A percentile compares a stretch with the other conserved stretches of the same genome.
Conservation (phyloP, 35 echinoderm and acorn worm species). For the Heliocidaris tuberculata region DNA sequence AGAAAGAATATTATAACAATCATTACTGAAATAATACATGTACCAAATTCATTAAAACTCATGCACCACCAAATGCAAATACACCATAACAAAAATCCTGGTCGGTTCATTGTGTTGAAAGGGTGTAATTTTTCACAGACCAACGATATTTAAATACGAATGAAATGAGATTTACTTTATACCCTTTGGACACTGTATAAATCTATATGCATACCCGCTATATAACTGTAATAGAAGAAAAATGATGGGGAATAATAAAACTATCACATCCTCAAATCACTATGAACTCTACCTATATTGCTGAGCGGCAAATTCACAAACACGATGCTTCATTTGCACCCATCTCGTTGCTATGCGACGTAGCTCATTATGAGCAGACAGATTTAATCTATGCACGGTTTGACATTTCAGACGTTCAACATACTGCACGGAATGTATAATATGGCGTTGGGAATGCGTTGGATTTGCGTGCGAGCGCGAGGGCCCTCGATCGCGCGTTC, state of each 20-base stretch:
- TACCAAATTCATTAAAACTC: too few species aligned
- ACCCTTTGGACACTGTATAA: too few species aligned
- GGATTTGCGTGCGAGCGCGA: neutral
- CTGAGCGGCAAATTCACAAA: constrained; percentile 12
- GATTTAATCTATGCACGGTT: constrained; percentile 19
- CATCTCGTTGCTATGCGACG: constrained; percentile 29
- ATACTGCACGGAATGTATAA: neutral
- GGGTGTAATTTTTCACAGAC: too few species aligned
- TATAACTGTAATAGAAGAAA: neutral
- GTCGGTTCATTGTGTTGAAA: too few species aligned
- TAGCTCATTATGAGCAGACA: constrained; percentile 30
- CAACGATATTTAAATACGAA: too few species aligned
- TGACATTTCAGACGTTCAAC: constrained; percentile 30
- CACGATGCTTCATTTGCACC: neutral
- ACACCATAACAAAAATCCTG: too few species aligned
- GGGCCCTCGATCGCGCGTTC: neutral
- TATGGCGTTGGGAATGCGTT: neutral
- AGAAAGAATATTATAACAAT: too few species aligned
- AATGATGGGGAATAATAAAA: neutral
- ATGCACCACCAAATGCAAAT: too few species aligned
- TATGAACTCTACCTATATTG: neutral
- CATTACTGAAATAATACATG: too few species aligned
- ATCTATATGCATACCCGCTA: too few species aligned
- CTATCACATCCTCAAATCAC: neutral
- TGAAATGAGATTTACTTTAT: too few species aligned